Evolutionary conservation across 2,797 vertebrate species (phyloP), one percentile per base, ranked within the genome.

Genomic region (Pelodytes ibericus): DNA sequence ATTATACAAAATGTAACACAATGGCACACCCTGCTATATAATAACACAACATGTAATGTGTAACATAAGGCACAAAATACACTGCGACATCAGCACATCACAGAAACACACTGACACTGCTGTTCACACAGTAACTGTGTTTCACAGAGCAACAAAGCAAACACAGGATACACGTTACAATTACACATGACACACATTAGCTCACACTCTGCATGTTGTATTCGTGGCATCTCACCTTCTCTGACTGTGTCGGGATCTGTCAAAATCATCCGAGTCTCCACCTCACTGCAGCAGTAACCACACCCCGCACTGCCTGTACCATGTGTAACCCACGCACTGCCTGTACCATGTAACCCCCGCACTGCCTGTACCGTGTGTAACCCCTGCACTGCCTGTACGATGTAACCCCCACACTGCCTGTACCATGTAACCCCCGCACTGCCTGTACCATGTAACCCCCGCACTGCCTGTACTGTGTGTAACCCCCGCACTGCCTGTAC

Each of bases 141-240:
- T 4, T 11, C 33, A 18, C 11, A 49, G 11, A 4, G 18, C 4
- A 15, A 49, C 44, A 49, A 9, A 49, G 16, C 33, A 36, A 3
- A 4, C 44, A 47, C 4, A 3, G 44, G 3, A 47, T 18, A 18
- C 44, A 47, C 44, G 18, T 4, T 16, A 49, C 44, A 49, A n/a
- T n/a, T 15, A 49, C 44, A 15, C 44, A 49, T n/a, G 13, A n/a
- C 44, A 49, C 44, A 49, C 44, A 49, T 13, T 39, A 13, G 15
- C 36, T 8, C 36, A 39, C n/a, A 8, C 36, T 8, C 36, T 39
- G 36, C 7, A 13, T 16, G 18, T n/a, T 49, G 44, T 49, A 49
- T 49, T 49, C 44, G 44, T 49, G 44, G 44, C 44, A 49, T 36
- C 44, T 49, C 44, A 49, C 44, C 44, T 49, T n/a, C 11, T 49